Percentiles rank a stretch among this genome's conserved stretches.
Evolutionary conservation across 2,113 vertebrate genomes (phyloP).

Genomic region (Pagrus major): DNA sequence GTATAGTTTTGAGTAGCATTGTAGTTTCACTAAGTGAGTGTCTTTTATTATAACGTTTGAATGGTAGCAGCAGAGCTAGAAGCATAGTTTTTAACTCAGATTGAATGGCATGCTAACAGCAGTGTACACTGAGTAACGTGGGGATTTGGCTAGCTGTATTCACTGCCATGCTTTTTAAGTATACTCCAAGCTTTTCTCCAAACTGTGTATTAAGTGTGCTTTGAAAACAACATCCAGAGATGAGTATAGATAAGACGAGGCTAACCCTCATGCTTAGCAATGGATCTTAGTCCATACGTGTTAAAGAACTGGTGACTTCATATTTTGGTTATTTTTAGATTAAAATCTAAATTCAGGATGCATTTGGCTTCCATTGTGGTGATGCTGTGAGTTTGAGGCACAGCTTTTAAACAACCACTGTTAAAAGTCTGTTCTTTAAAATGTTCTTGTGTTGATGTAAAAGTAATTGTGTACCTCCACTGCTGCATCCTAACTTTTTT

Average conservation of each 20-base stretch:
- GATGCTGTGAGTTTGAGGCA: neutral
- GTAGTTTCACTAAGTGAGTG: no score
- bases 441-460: no score
- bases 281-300: neutral
- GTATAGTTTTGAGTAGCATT: rapidly evolving
- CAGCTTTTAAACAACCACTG: neutral
- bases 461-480: neutral
- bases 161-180: rapidly evolving
- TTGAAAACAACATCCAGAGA: neutral
- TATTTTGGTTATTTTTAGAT: neutral
- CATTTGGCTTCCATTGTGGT: rapidly evolving
- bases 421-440: no score
- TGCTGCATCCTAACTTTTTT: neutral
- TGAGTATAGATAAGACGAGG: rapidly evolving
- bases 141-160: neutral
- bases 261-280: neutral
- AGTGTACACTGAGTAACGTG: neutral
- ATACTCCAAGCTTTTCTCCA: rapidly evolving
- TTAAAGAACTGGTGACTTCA: neutral
- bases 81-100: no score
- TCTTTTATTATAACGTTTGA: no score
- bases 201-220: no score
- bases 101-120: neutral
- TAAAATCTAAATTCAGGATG: neutral
- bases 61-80: neutral